Evolutionary conservation across 2,888 invertebrate genomes (phyloP), one percentile per base, ranked within the genome.

Genomic region (Netelia fuscicornis): DNA sequence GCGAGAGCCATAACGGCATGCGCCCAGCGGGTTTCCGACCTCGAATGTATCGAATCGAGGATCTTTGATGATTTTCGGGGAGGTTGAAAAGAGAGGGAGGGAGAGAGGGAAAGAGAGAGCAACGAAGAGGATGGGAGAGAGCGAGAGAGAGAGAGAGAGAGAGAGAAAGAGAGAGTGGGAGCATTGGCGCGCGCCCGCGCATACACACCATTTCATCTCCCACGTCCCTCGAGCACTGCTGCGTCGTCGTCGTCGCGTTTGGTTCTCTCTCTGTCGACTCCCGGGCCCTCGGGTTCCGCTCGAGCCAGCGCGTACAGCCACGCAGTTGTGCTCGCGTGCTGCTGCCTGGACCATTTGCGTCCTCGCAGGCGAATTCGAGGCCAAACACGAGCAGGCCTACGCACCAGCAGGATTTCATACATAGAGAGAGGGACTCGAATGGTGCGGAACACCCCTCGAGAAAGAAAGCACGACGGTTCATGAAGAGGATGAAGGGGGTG

Each of bases 31-130:
- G 88, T 88, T 90, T 89, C 88, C 90, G 90, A 90, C 90, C 90
- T 88, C 90, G 88, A 87, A 88, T 90, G 90, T 91, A 92, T 91
- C 89, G 90, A 90, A 90, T 92, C 91, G 91, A 90, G 91, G 92
- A 92, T 92, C 92, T 92, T 92, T 91, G 92, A 91, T 89, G 90
- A 90, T 90, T 92, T 92, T 92, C 91, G 92, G 90, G 85, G 88
- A 88, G 88, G 88, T 90, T 90, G 91, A 91, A 76, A 75, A 68
- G 72, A 42, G 72, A 25, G 68, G 13, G 56, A 68, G n/a, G 11
- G 65, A 13, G 74, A 44, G 67, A 48, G 48, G 13, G 48, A n/a
- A 25, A 30, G 30, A 30, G 37, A 37, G 30, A 30, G 30, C 30
- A 30, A 30, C 91, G 92, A 90, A 84, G 89, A 88, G 88, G 88